Conservation (phyloP, 2,888 invertebrate genomes). For the Drosophila phalerata region DNA sequence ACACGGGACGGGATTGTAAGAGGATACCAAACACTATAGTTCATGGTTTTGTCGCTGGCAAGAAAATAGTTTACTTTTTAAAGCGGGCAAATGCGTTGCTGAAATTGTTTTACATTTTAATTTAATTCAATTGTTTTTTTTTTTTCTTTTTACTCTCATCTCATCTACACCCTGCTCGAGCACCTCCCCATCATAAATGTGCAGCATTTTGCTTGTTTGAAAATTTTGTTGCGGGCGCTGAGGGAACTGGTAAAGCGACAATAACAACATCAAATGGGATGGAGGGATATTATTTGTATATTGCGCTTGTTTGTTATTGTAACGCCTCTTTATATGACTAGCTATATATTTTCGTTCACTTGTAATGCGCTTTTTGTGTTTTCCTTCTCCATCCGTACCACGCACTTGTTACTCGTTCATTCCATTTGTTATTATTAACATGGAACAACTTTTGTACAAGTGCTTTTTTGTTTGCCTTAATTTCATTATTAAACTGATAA, state of each 20-base stretch:
- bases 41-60: constrained; percentile 9
- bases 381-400: constrained; percentile 13
- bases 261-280: constrained; percentile 1
- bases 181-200: background rate
- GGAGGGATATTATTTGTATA: constrained; percentile 31
- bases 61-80: constrained; percentile 51
- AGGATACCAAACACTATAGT: background rate
- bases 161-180: background rate
- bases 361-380: constrained; percentile 57
- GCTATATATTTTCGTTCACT: constrained; percentile 31
- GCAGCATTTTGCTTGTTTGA: constrained; percentile 36
- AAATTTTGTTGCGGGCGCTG: constrained; percentile 24
- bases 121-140: constrained; percentile 50
- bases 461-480: constrained; percentile 17
- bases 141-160: background rate
- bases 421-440: constrained; percentile 27
- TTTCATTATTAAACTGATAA: constrained; percentile 18
- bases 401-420: constrained; percentile 24
- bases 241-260: constrained; percentile 13
- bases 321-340: constrained; percentile 26
- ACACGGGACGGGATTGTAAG: background rate
- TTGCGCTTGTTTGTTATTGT: constrained; percentile 45
- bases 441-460: constrained; percentile 26
- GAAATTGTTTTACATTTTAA: constrained; percentile 60
- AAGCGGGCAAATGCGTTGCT: constrained; percentile 20